Percentiles rank a stretch among this genome's conserved stretches.
Conservation (phyloP, 2,888 invertebrate species). For the Nowickia ferox region DNA sequence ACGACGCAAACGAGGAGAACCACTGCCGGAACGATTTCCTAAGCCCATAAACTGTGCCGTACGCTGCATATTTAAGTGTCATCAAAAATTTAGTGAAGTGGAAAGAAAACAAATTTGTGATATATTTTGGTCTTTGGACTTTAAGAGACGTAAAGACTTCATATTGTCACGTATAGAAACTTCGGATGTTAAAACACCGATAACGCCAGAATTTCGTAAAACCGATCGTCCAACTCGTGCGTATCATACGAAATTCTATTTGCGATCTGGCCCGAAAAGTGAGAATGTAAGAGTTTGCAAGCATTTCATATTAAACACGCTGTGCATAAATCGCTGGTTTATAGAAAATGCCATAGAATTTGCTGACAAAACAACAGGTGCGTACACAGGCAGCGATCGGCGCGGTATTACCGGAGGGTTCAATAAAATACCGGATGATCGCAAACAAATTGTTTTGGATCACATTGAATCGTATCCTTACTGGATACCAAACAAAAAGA, state of each 20-base stretch:
- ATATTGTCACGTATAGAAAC: slow-evolving; percentile 71
- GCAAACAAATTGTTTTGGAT: slow-evolving; percentile 58
- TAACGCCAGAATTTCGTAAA: slow-evolving; percentile 70
- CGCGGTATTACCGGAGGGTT: slow-evolving; percentile 60
- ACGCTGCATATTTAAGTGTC: slow-evolving; percentile 71
- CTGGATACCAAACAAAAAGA: slow-evolving; percentile 73
- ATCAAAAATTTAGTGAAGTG: slow-evolving; percentile 69
- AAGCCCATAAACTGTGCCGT: slow-evolving; percentile 71
- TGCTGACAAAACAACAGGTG: slow-evolving; percentile 72
- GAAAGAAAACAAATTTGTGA: slow-evolving; percentile 72
- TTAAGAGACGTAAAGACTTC: slow-evolving; percentile 73
- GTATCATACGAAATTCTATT: slow-evolving; percentile 69
- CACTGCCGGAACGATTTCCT: slow-evolving; percentile 65
- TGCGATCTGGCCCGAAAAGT: slow-evolving; percentile 53
- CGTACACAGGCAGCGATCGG: slow-evolving; percentile 70
- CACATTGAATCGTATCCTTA: slow-evolving; percentile 73
- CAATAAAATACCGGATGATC: slow-evolving; percentile 68
- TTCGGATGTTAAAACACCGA: slow-evolving; percentile 63
- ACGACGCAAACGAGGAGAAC: slow-evolving; percentile 55
- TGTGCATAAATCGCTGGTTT: slow-evolving; percentile 68
- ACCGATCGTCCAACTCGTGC: slow-evolving; percentile 69
- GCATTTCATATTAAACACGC: slow-evolving; percentile 69
- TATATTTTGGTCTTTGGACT: slow-evolving; percentile 73
- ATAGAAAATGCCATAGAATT: slow-evolving; percentile 70
- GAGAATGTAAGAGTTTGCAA: slow-evolving; percentile 73